Evolutionary conservation across 2,888 invertebrate species (phyloP), one percentile per base, ranked within the genome.

Genomic region (Mantis religiosa): DNA sequence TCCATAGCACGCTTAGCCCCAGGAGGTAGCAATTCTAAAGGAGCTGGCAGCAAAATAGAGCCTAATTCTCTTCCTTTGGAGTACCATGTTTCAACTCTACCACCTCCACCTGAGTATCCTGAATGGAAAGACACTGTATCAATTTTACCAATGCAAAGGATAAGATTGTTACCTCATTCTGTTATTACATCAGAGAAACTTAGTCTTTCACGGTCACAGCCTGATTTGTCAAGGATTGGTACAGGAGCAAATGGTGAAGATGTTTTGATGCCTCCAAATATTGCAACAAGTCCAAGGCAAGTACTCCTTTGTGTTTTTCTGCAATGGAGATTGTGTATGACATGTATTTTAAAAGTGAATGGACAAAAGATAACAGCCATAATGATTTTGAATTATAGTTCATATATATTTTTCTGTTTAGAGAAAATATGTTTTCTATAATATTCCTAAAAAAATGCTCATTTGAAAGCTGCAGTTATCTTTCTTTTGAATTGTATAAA

Each of bases 121-220:
- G 93, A 93, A 90, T 93, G 93, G 93, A 91, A 92, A 41, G 93
- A 93, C 34, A 92, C 92, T 89, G 92, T 93, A 8, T 83, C 87
- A 12, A 25, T 89, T 85, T 28, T 83, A n/a, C 34, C 82, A 25
- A 25, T 84, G 30, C 82, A 88, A 12, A 71, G 71, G 20, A 28
- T 47, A 27, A 88, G 71, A 82, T 91, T 93, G 91, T 91, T 92
- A 90, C 91, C 92, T 90, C 91, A 92, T 85, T 93, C 92, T 54
- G 85, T n/a, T 81, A 82, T 54, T 30, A 92, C 93, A 20, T 91
- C 92, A 28, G 96, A 96, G 91, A 96, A 95, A 91, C 93, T 96
- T 6, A 96, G 94, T 89, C 92, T 97, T 90, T 97, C 97, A 8
- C 95, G 97, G 91, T 97, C 97, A 0, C 97, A 98, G 92, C 98